Conservation (phyloP, 2,797 vertebrate species). For the Rallus crepitans region DNA sequence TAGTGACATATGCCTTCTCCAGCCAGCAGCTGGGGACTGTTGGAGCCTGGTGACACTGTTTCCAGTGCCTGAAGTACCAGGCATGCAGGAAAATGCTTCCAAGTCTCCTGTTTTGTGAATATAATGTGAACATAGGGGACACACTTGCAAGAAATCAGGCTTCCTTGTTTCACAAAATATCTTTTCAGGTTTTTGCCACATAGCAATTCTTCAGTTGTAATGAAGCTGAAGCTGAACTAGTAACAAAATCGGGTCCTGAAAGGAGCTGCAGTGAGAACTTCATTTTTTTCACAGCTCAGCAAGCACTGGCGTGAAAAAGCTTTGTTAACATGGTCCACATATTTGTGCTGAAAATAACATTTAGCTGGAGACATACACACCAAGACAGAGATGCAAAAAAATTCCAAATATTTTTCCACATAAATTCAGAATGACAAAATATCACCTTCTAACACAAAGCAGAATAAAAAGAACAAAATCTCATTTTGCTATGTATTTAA, state of each 20-base stretch:
- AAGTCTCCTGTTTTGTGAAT: not conserved
- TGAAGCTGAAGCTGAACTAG: not conserved
- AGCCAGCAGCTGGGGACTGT: not conserved
- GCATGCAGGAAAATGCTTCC: not conserved
- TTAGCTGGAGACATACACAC: not conserved
- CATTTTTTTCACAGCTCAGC: slow-evolving; percentile 44
- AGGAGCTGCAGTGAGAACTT: not conserved
- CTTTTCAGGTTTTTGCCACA: not conserved
- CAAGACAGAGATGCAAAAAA: slow-evolving; percentile 16
- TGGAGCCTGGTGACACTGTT: not conserved
- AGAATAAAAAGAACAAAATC: not conserved
- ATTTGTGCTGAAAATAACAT: slow-evolving; percentile 30
- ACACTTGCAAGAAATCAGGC: not conserved
- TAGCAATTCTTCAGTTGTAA: not conserved
- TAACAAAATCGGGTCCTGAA: slow-evolving; percentile 6
- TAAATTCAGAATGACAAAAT: not conserved
- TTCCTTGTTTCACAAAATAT: not conserved
- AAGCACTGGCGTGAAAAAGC: slow-evolving; percentile 6
- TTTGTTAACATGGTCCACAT: not conserved
- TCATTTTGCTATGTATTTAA: slow-evolving; percentile 40
- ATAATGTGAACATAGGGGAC: not conserved
- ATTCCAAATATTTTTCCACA: slow-evolving; percentile 10
- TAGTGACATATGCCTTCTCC: not conserved
- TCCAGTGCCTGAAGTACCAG: not conserved
- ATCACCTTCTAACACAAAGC: not conserved